Conservation (phyloP, 2,888 invertebrate species). For the Rhingia campestris region DNA sequence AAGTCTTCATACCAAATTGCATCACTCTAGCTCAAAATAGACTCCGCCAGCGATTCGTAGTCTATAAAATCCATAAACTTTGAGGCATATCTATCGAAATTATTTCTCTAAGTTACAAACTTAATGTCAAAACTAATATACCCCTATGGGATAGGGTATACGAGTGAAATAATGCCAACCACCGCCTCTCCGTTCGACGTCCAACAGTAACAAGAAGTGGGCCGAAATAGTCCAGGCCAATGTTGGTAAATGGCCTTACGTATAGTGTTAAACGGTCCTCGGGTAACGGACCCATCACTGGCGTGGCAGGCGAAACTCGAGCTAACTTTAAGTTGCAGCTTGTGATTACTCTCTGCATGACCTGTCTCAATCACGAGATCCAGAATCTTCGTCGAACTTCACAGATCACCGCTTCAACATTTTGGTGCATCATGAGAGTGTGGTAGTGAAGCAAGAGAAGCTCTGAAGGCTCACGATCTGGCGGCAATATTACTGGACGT, state of each 20-base stretch:
- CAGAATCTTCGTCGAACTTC: background rate
- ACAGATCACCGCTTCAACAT: background rate
- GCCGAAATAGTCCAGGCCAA: conserved; percentile 63
- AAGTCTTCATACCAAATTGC: too few relatives aligned
- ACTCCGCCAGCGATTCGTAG: too few relatives aligned
- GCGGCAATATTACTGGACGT: background rate
- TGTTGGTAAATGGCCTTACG: conserved; percentile 6
- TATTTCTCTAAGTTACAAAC: background rate
- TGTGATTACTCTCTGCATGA: background rate
- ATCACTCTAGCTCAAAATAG: too few relatives aligned
- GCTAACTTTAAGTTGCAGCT: background rate
- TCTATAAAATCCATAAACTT: too few relatives aligned
- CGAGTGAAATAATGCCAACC: conserved; percentile 13
- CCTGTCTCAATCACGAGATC: background rate
- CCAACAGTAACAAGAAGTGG: conserved; percentile 42
- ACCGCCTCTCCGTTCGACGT: conserved; percentile 39
- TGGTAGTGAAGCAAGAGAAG: background rate
- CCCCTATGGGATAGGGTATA: conserved; percentile 16
- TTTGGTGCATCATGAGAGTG: background rate
- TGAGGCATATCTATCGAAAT: too few relatives aligned
- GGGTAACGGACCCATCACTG: conserved; percentile 55
- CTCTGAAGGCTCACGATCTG: background rate
- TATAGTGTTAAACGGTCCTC: conserved; percentile 24
- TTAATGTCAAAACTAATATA: conserved; percentile 37
- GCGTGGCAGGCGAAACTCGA: background rate